phyloP scores from a whole-genome alignment of 2,888 invertebrate genomes.

The Aphrophora alni region DNA sequence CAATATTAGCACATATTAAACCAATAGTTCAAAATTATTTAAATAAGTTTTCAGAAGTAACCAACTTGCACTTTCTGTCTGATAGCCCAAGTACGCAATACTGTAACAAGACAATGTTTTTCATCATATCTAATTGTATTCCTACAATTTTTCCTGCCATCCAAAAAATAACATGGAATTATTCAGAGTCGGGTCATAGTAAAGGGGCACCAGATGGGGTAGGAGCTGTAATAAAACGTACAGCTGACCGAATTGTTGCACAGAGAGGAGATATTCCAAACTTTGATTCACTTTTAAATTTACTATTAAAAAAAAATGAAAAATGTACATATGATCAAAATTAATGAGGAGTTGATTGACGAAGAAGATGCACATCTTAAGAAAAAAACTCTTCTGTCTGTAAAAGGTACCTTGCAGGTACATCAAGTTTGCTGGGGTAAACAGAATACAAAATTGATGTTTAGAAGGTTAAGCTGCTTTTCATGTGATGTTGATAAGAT shows the following conservation, averaged over 20 bases:
- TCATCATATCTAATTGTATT: background rate
- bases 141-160: background rate
- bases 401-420: background rate
- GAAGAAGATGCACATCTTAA: background rate
- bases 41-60: slow-evolving; percentile 19
- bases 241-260: background rate
- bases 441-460: background rate
- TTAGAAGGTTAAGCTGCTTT: too few relatives aligned
- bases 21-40: slow-evolving; percentile 46
- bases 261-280: background rate
- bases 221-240: background rate
- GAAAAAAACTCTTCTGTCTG: background rate
- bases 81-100: background rate
- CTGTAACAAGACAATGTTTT: background rate
- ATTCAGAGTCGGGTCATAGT: background rate
- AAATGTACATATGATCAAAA: background rate
- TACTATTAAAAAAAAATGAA: background rate
- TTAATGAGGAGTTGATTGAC: background rate
- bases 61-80: background rate
- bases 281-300: background rate
- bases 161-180: background rate
- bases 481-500: background rate
- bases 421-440: background rate
- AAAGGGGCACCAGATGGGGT: background rate
- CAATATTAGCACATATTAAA: slow-evolving; percentile 53